Evolutionary conservation across 2,113 vertebrate species (phyloP).

Genomic region (Alexandromys fortis): DNA sequence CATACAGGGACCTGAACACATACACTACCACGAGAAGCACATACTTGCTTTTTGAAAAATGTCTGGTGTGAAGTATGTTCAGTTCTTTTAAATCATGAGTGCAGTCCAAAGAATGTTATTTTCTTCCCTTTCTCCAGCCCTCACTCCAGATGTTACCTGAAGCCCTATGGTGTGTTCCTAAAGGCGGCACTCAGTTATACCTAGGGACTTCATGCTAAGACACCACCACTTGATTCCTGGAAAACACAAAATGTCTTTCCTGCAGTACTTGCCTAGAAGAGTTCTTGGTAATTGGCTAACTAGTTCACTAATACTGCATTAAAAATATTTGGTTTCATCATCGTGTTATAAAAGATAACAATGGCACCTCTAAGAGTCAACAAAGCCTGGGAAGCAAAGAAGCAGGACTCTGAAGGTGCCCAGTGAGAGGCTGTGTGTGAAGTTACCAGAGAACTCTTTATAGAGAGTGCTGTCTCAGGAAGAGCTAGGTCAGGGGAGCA

Average conservation of each 20-base stretch:
- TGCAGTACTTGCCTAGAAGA: neutral
- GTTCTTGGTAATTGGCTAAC: neutral
- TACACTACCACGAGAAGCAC: neutral
- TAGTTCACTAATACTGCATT: neutral
- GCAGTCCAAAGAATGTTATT: neutral
- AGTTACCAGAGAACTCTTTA: neutral
- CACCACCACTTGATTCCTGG: fast-evolving
- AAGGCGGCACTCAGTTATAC: neutral
- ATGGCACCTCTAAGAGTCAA: neutral
- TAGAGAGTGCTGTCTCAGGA: neutral
- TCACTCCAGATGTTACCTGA: neutral
- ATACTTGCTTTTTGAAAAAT: neutral
- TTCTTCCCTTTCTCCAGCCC: no score
- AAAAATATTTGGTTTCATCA: neutral
- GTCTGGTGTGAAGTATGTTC: neutral
- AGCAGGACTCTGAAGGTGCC: neutral
- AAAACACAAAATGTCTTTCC: neutral
- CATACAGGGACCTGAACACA: neutral
- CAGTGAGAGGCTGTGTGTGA: neutral
- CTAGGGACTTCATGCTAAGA: neutral
- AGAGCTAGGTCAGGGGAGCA: neutral
- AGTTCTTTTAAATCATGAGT: neutral
- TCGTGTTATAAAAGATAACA: neutral
- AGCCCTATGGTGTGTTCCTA: neutral
- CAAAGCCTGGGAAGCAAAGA: neutral